These are phyloP conservation scores for Pantherophis alleghaniensis DNA, from an alignment of 2,797 vertebrate species.

Conservation along the genomic window DNA sequence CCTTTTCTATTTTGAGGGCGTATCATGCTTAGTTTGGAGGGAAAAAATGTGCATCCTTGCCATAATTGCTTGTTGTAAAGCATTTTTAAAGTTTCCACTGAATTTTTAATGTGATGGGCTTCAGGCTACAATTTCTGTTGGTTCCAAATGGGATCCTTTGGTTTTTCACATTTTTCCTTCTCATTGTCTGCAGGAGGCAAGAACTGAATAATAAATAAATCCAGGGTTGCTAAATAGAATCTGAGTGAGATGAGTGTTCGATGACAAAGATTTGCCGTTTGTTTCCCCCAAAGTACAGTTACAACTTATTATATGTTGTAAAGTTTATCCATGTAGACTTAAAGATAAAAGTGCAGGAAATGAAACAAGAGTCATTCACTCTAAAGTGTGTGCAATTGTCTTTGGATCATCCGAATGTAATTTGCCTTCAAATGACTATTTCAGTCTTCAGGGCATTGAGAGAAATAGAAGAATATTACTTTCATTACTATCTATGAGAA, in stretches of 20 bases:
- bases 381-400: not conserved
- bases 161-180: conserved; percentile 31
- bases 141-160: conserved; percentile 10
- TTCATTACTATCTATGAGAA: conserved; percentile 1
- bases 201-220: conserved; percentile 55
- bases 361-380: conserved; percentile 37
- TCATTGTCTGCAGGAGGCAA: conserved; percentile 40
- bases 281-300: conserved; percentile 25
- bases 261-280: conserved; percentile 33
- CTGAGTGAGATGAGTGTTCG: conserved; percentile 26
- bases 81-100: conserved; percentile 41
- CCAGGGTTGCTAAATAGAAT: conserved; percentile 29
- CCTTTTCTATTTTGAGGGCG: not conserved
- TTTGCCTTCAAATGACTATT: conserved; percentile 28
- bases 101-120: conserved; percentile 25
- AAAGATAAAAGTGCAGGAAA: conserved; percentile 36
- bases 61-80: conserved; percentile 8
- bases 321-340: conserved; percentile 29
- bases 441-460: conserved; percentile 23
- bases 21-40: not conserved
- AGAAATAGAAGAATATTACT: conserved; percentile 24
- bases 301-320: conserved; percentile 23
- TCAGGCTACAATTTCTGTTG: not conserved
- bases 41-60: not conserved
- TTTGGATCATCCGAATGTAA: conserved; percentile 21